These are phyloP conservation scores for Gryllus bimaculatus DNA, from an alignment of 1,140 invertebrate species.

Conservation along the genomic window DNA sequence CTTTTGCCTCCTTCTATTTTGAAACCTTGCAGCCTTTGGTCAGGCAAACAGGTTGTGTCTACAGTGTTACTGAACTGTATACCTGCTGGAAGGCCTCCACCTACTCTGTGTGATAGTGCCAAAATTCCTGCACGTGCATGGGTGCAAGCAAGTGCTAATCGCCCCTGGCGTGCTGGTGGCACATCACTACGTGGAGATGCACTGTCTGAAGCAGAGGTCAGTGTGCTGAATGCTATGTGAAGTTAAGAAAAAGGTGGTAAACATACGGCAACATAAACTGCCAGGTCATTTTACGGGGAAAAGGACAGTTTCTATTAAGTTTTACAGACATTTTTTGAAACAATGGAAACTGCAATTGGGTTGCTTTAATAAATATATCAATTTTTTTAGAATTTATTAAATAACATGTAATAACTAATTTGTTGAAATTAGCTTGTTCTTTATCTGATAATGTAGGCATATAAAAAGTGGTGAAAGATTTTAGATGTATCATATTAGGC, in stretches of 20 bases:
- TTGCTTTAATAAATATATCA: too few species aligned
- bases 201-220: constrained; percentile 85
- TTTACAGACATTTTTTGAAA: not conserved
- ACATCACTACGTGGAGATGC: constrained; percentile 40
- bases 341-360: not conserved
- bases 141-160: constrained; percentile 41
- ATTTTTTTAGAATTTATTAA: too few species aligned
- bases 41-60: constrained; percentile 91
- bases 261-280: too few species aligned
- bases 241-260: not conserved
- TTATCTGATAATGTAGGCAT: too few species aligned
- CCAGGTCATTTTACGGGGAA: too few species aligned
- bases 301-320: too few species aligned
- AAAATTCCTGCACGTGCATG: constrained; percentile 67
- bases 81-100: constrained; percentile 57
- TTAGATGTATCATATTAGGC: too few species aligned
- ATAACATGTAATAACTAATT: too few species aligned
- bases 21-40: constrained; percentile 85
- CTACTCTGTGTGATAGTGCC: constrained; percentile 70
- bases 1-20: constrained; percentile 78
- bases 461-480: too few species aligned
- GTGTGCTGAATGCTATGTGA: not conserved
- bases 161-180: constrained; percentile 52
- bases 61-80: constrained; percentile 82
- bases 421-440: too few species aligned